Evolutionary conservation across 1,140 invertebrate genomes (phyloP).

Genomic region (Drosophila paulistorum): DNA sequence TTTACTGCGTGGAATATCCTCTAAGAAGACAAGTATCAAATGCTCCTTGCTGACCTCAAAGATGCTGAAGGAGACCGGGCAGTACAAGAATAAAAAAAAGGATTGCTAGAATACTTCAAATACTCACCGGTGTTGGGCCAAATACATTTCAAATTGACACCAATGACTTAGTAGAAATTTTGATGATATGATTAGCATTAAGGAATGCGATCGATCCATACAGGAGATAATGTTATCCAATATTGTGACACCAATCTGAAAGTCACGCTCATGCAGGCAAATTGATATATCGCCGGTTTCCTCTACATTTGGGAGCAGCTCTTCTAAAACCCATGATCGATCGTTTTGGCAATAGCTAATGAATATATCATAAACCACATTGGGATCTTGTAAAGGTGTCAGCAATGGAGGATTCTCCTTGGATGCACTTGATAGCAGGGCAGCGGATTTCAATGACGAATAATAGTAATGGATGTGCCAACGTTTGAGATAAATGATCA

Average conservation of each 20-base stretch:
- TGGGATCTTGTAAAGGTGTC: conserved; percentile 58
- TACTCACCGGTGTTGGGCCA: conserved; percentile 86
- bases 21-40: conserved; percentile 86
- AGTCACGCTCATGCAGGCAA: conserved; percentile 87
- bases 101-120: neutral
- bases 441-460: conserved; percentile 84
- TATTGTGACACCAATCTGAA: conserved; percentile 86
- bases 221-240: conserved; percentile 87
- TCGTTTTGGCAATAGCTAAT: conserved; percentile 87
- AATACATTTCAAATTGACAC: conserved; percentile 88
- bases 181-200: conserved; percentile 85
- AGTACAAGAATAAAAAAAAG: neutral
- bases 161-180: conserved; percentile 86
- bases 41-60: conserved; percentile 86
- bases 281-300: conserved; percentile 84
- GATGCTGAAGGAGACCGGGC: conserved; percentile 76
- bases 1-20: conserved; percentile 85
- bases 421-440: conserved; percentile 72
- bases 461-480: conserved; percentile 85
- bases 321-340: conserved; percentile 85
- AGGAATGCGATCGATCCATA: conserved; percentile 86
- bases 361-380: conserved; percentile 85
- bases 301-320: conserved; percentile 86
- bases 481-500: conserved; percentile 83
- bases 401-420: conserved; percentile 50